These are phyloP conservation scores for Lysandra coridon DNA, from an alignment of 2,888 invertebrate genomes.

Conservation along the genomic window DNA sequence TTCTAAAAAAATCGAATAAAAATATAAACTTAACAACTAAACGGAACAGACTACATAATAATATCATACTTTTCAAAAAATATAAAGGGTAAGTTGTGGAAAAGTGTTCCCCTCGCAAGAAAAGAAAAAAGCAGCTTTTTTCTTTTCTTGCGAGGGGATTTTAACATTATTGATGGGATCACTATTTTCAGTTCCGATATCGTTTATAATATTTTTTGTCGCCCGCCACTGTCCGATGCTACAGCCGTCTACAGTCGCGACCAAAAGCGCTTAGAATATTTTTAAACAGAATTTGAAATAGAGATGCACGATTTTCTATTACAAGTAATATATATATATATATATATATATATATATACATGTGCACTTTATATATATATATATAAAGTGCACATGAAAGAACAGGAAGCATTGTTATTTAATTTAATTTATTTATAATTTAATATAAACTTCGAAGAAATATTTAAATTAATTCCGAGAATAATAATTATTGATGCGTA, in stretches of 20 bases:
- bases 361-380: too few relatives aligned
- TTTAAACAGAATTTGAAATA: background rate
- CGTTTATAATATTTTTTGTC: slow-evolving; percentile 71
- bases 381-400: too few relatives aligned
- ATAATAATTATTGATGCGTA: background rate
- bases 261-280: slow-evolving; percentile 40
- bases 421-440: too few relatives aligned
- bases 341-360: too few relatives aligned
- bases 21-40: background rate
- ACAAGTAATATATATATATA: too few relatives aligned
- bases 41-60: background rate
- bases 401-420: background rate
- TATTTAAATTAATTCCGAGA: background rate
- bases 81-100: slow-evolving; percentile 21
- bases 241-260: slow-evolving; percentile 48
- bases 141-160: too few relatives aligned
- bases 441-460: background rate
- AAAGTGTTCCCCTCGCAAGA: slow-evolving; percentile 12
- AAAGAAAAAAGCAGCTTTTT: slow-evolving; percentile 49
- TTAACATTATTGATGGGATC: slow-evolving; percentile 65
- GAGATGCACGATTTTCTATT: too few relatives aligned
- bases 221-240: slow-evolving; percentile 45
- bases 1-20: background rate
- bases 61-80: background rate
- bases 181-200: slow-evolving; percentile 58